Evolutionary conservation across 2,797 vertebrate species (phyloP), one percentile per base, ranked within the genome.

Genomic region (Phoxinus dragarum): DNA sequence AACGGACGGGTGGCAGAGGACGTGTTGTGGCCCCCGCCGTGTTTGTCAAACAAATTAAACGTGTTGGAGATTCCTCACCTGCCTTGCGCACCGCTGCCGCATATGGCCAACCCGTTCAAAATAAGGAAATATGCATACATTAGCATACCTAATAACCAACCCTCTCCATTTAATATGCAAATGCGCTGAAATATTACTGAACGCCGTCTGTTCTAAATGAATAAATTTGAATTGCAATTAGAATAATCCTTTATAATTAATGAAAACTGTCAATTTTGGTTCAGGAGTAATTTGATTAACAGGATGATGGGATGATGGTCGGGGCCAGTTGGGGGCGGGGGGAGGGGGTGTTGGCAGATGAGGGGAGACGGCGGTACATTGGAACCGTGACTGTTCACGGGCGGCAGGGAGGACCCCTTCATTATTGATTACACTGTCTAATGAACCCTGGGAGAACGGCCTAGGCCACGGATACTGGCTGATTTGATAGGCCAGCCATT

Each of bases 21-120:
- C 94, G 90, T 88, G 94, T 88, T 94, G 95, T 93, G 94, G 95
- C 96, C 94, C 95, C 94, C 89, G 91, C 93, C 91, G 93, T 95
- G 95, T 98, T 97, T 97, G 97, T 97, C 97, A 97, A 97, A 97
- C 97, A 98, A 97, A 98, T 98, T 97, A 98, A 97, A 96, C 93
- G 94, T 95, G 94, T 96, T 96, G 95, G 94, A 95, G 94, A 91
- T 96, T 96, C 96, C 95, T 98, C 96, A 98, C 97, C 97, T 98
- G 97, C 95, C 95, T 87, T 93, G 94, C 95, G 95, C 95, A 95
- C 96, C 94, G 94, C 94, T 92, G 93, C 94, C 95, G 93, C 96
- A 97, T 97, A 97, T 97, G 96, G 96, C 96, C 95, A 95, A 81
- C 95, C 95, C 96, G 95, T 96, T 96, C 96, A 96, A 96, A 97